phyloP scores from a whole-genome alignment of 2,113 vertebrate genomes.

The Tragelaphus buxtoni region DNA sequence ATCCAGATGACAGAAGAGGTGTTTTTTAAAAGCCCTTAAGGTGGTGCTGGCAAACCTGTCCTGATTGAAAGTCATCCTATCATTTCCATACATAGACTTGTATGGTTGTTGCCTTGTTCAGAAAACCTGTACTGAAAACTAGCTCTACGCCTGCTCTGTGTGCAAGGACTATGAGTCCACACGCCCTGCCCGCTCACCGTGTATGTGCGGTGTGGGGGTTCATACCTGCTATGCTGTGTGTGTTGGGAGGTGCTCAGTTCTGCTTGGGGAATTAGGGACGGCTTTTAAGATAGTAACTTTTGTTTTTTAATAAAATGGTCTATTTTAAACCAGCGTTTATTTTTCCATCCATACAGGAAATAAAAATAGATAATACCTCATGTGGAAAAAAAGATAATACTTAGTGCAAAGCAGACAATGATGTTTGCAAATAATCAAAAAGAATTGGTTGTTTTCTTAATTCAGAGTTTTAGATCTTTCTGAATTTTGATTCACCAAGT shows the following conservation, averaged over 20 bases:
- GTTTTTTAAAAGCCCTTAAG: neutral
- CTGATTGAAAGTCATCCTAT: neutral
- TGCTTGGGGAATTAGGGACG: neutral
- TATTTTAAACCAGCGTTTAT: conserved; percentile 81
- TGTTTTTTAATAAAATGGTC: neutral
- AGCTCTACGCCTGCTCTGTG: neutral
- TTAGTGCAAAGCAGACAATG: conserved; percentile 82
- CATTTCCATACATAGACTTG: neutral
- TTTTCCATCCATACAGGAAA: conserved; percentile 80
- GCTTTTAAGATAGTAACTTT: neutral
- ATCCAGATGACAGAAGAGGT: neutral
- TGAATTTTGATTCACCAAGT: neutral
- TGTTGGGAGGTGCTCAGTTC: neutral
- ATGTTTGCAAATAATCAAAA: conserved; percentile 73
- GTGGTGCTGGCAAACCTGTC: neutral
- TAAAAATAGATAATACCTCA: conserved; percentile 79
- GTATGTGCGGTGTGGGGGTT: neutral
- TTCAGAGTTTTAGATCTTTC: neutral
- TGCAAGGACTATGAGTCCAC: neutral
- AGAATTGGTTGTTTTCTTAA: neutral
- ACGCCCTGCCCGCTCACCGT: neutral
- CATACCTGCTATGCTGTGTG: neutral
- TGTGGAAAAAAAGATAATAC: conserved; percentile 23
- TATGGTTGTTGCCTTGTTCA: neutral
- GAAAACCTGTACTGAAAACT: neutral